phyloP scores from a whole-genome alignment of 2,113 vertebrate species.

The Entomyzon cyanotis region DNA sequence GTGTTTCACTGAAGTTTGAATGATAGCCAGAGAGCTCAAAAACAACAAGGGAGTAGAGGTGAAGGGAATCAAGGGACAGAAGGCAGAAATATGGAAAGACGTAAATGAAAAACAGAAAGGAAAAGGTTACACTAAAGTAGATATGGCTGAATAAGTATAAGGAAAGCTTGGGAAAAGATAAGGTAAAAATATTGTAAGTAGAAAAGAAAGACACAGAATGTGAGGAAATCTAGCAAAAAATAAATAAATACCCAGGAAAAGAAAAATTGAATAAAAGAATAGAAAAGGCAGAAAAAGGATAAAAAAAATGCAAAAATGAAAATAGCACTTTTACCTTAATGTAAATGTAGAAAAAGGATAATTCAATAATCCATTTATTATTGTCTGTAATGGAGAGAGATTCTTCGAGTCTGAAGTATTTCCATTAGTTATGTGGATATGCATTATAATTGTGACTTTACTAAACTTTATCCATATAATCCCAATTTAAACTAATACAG shows the following conservation, averaged over 20 bases:
- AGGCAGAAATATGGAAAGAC: not conserved
- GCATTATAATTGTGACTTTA: not conserved
- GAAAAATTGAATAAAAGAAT: fast-evolving
- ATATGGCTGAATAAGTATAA: not conserved
- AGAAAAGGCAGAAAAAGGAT: not conserved
- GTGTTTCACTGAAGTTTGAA: not conserved
- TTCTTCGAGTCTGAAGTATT: not conserved
- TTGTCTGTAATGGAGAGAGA: not conserved
- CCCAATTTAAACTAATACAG: not conserved
- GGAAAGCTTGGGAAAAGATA: not conserved
- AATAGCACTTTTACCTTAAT: not conserved
- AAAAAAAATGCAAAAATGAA: not conserved
- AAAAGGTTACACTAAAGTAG: not conserved
- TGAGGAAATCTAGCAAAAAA: not conserved
- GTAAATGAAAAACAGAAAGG: not conserved
- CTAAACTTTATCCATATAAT: not conserved
- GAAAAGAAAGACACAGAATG: not conserved
- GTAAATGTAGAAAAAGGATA: not conserved
- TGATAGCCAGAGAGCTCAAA: not conserved
- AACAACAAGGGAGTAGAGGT: not conserved
- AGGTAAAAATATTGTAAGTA: not conserved
- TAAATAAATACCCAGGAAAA: not conserved
- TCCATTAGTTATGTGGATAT: not conserved
- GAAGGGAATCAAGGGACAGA: not conserved
- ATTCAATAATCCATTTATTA: not conserved